A percentile compares a stretch with the other conserved stretches of the same genome.
These are phyloP conservation scores for Nothura maculosa DNA, from an alignment of 2,797 vertebrate species.

Conservation along the genomic window DNA sequence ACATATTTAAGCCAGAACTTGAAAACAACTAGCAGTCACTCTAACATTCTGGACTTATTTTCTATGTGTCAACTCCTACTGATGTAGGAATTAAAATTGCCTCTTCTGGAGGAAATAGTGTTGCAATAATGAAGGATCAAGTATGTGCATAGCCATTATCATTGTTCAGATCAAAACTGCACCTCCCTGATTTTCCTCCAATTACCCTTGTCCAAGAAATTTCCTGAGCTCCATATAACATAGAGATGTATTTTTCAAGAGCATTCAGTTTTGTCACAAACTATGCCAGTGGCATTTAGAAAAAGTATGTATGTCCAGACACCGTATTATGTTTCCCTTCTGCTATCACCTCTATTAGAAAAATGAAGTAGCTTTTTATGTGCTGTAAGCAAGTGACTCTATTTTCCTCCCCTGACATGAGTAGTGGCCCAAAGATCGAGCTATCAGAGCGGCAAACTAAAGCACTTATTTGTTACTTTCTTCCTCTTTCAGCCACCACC, in stretches of 20 bases:
- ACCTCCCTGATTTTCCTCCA: not conserved
- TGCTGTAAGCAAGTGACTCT: fast-evolving
- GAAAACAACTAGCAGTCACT: not conserved
- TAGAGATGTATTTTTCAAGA: not conserved
- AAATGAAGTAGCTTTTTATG: fast-evolving
- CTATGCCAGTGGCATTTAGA: not conserved
- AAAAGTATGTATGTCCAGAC: fast-evolving
- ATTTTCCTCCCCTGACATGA: not conserved
- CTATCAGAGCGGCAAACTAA: not conserved
- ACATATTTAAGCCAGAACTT: not conserved
- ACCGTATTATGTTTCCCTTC: not conserved
- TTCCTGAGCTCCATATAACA: not conserved
- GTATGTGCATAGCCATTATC: fast-evolving
- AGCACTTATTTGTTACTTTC: not conserved
- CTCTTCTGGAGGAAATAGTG: not conserved
- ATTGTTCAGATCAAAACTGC: not conserved
- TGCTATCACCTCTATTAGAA: not conserved
- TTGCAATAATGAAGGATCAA: not conserved
- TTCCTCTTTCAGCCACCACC: not conserved
- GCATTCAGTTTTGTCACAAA: not conserved
- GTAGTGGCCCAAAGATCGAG: fast-evolving
- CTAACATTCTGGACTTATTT: not conserved
- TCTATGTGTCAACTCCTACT: not conserved
- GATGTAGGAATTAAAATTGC: not conserved
- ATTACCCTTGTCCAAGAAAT: not conserved